Percentiles rank a stretch among this genome's conserved stretches.
Conservation (phyloP, 2,797 vertebrate genomes). For the Enteromius argenteus region DNA sequence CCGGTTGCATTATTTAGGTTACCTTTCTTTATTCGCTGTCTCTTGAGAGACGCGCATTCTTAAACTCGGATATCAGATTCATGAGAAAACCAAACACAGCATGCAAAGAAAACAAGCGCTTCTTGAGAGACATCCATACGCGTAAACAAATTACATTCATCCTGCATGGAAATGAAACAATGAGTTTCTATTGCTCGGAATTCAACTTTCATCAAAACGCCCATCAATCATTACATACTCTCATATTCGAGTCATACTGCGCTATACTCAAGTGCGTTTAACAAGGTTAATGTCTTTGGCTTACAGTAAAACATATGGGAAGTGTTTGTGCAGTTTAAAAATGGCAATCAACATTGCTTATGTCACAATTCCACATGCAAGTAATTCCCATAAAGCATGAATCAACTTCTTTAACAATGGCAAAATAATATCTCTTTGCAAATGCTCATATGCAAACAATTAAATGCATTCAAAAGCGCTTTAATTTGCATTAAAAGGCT, state of each 20-base stretch:
- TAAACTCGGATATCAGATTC: slow-evolving; percentile 65
- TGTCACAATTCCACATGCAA: slow-evolving; percentile 60
- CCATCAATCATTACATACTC: slow-evolving; percentile 56
- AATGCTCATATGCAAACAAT: slow-evolving; percentile 70
- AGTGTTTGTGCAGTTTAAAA: slow-evolving; percentile 65
- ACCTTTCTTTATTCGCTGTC: slow-evolving; percentile 61
- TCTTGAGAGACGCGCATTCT: slow-evolving; percentile 53
- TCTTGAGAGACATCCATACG: slow-evolving; percentile 68
- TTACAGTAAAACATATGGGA: slow-evolving; percentile 65
- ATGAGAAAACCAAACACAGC: slow-evolving; percentile 59
- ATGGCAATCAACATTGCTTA: slow-evolving; percentile 64
- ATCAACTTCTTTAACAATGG: slow-evolving; percentile 63
- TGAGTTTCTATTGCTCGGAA: slow-evolving; percentile 55
- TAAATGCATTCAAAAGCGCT: slow-evolving; percentile 63
- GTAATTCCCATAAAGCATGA: slow-evolving; percentile 68
- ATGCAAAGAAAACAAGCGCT: slow-evolving; percentile 61
- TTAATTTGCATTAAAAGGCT: slow-evolving; percentile 52
- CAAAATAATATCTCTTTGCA: slow-evolving; percentile 62
- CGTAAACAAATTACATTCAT: slow-evolving; percentile 47
- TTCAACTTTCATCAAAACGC: slow-evolving; percentile 8
- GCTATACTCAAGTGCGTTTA: slow-evolving; percentile 54
- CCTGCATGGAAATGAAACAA: slow-evolving; percentile 55
- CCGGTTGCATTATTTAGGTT: slow-evolving; percentile 58
- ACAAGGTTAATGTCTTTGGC: slow-evolving; percentile 65
- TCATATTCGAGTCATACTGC: neutral